A percentile compares a stretch with the other conserved stretches of the same genome.
phyloP scores from a whole-genome alignment of 2,113 vertebrate genomes.

The Plecturocebus donacophilus region DNA sequence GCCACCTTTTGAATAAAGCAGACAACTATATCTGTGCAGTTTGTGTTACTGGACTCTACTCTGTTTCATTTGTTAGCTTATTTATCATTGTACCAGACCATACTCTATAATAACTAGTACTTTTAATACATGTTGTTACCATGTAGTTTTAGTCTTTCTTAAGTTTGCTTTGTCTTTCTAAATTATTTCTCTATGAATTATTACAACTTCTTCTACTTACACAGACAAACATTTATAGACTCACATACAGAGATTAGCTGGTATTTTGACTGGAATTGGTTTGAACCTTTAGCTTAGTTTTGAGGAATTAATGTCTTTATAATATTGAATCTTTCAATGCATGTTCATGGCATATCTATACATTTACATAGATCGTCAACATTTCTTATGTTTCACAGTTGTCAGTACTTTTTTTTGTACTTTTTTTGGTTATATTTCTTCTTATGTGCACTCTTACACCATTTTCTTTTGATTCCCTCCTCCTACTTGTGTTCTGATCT shows the following conservation, averaged over 20 bases:
- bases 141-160: background rate
- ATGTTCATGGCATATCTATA: background rate
- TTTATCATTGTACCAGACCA: background rate
- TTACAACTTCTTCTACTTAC: background rate
- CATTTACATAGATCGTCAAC: background rate
- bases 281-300: background rate
- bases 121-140: background rate
- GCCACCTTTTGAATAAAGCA: background rate
- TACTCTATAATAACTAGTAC: background rate
- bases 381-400: background rate
- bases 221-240: background rate
- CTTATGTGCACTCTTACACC: background rate
- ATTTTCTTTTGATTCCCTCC: fast-evolving
- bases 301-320: background rate
- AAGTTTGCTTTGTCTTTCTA: background rate
- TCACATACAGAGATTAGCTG: background rate
- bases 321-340: background rate
- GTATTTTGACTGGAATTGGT: background rate
- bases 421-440: background rate
- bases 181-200: background rate
- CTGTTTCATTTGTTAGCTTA: background rate
- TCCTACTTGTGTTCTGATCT: background rate
- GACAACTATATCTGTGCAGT: background rate
- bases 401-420: background rate
- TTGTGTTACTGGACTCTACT: background rate